Evolutionary conservation across 1,140 invertebrate species (phyloP).

Genomic region (Chrysopa pallens): DNA sequence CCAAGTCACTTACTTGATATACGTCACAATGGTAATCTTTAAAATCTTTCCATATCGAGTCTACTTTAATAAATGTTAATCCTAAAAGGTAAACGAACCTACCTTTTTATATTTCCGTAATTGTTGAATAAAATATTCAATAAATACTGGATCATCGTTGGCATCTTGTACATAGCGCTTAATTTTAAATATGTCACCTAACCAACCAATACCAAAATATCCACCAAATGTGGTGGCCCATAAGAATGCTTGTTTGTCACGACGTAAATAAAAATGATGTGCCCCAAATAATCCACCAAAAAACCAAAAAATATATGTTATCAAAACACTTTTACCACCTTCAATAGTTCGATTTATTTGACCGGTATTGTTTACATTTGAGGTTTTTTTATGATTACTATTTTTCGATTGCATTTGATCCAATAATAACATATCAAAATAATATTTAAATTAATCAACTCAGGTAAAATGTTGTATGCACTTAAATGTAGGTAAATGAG

Average conservation of each 20-base stretch:
- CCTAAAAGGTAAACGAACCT: slow-evolving; percentile 9
- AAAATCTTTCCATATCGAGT: too few relatives aligned
- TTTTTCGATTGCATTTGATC: too few relatives aligned
- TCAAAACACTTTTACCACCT: slow-evolving; percentile 39
- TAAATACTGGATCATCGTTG: slow-evolving; percentile 57
- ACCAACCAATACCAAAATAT: slow-evolving; percentile 69
- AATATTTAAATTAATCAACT: too few relatives aligned
- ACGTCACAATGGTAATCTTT: too few relatives aligned
- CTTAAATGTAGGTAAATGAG: too few relatives aligned
- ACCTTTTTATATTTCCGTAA: slow-evolving; percentile 46
- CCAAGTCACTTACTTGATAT: too few relatives aligned
- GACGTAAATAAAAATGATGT: slow-evolving; percentile 77
- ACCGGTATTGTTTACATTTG: too few relatives aligned
- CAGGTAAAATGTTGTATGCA: too few relatives aligned
- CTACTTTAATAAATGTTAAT: too few relatives aligned
- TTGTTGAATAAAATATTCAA: slow-evolving; percentile 42
- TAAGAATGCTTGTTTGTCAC: slow-evolving; percentile 80
- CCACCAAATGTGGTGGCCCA: slow-evolving; percentile 77
- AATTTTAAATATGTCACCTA: slow-evolving; percentile 70
- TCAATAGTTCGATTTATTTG: too few relatives aligned
- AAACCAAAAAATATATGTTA: slow-evolving; percentile 70
- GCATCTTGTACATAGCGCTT: slow-evolving; percentile 74
- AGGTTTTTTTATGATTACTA: too few relatives aligned
- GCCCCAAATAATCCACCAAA: slow-evolving; percentile 72
- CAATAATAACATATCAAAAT: too few relatives aligned